These are phyloP conservation scores for Malacosoma neustria DNA, from an alignment of 2,888 invertebrate species.

Conservation along the genomic window DNA sequence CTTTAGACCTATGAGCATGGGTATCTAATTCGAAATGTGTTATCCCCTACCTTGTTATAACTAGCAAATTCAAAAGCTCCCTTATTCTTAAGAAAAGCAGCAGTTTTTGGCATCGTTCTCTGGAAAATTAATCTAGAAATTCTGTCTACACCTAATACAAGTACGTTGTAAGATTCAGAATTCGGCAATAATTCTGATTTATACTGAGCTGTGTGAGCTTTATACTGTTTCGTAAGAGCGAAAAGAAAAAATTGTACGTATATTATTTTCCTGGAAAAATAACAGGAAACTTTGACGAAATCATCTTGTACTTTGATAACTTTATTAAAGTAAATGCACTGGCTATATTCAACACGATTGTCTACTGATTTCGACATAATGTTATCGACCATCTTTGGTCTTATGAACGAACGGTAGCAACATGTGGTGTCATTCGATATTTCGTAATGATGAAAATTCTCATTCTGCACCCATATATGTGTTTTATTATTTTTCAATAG, in stretches of 20 bases:
- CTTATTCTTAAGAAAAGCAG: conserved; percentile 69
- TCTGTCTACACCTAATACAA: conserved; percentile 88
- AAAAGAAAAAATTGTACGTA: conserved; percentile 81
- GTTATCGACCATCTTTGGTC: conserved; percentile 11
- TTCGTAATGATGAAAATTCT: conserved; percentile 58
- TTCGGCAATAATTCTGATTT: neutral
- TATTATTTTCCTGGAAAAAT: conserved; percentile 34
- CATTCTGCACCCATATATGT: conserved; percentile 60
- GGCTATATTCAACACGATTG: conserved; percentile 42
- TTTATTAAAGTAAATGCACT: conserved; percentile 54
- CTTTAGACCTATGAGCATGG: conserved; percentile 79
- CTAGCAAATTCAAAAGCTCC: conserved; percentile 85
- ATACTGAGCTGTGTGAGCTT: conserved; percentile 11
- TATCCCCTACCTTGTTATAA: conserved; percentile 93
- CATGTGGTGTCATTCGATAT: conserved; percentile 59
- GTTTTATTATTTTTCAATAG: conserved; percentile 70
- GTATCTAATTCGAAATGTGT: conserved; percentile 90
- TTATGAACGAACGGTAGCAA: conserved; percentile 68
- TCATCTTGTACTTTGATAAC: conserved; percentile 61
- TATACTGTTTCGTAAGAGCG: conserved; percentile 47
- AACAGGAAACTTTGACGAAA: conserved; percentile 79
- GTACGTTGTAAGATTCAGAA: conserved; percentile 70
- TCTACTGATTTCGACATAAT: conserved; percentile 25
- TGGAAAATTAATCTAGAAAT: conserved; percentile 88
- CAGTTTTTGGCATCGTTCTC: conserved; percentile 84